Evolutionary conservation across 2,797 vertebrate species (phyloP).

Genomic region (Sebastes nivosus): DNA sequence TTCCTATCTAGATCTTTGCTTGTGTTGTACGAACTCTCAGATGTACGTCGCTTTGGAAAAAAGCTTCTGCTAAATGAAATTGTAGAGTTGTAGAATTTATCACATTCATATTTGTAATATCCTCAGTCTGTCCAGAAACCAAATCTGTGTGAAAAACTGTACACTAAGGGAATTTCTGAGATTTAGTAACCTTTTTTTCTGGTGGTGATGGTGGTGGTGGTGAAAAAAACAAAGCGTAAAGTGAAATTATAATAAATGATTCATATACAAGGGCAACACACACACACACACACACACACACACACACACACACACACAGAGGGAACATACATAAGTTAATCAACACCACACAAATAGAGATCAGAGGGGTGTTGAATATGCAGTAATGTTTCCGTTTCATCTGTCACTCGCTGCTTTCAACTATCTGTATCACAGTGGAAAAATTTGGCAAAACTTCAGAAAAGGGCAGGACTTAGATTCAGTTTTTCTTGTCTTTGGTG

Average conservation of each 20-base stretch:
- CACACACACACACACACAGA: neutral
- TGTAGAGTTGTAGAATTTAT: neutral
- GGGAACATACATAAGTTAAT: slow-evolving; percentile 33
- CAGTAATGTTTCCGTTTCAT: slow-evolving; percentile 45
- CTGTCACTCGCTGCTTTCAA: slow-evolving; percentile 42
- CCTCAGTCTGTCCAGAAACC: neutral
- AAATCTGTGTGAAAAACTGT: neutral
- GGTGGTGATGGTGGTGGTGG: neutral
- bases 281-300: neutral
- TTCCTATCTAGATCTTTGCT: too few species aligned
- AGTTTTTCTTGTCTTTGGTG: neutral
- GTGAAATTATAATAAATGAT: slow-evolving; percentile 45
- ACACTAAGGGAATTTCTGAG: neutral
- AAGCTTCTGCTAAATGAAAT: too few species aligned
- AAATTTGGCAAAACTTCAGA: slow-evolving; percentile 25
- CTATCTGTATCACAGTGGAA: neutral
- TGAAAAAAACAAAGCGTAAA: slow-evolving; percentile 9
- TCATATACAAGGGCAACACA: slow-evolving; percentile 22
- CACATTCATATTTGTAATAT: neutral
- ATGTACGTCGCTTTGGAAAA: too few species aligned
- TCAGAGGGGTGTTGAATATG: slow-evolving; percentile 48
- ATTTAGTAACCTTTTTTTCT: neutral
- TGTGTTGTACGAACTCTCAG: too few species aligned
- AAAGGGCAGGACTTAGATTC: neutral
- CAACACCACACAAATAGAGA: slow-evolving; percentile 34